Evolutionary conservation across 1,140 invertebrate genomes (phyloP).

Genomic region (Chymomyza costata): DNA sequence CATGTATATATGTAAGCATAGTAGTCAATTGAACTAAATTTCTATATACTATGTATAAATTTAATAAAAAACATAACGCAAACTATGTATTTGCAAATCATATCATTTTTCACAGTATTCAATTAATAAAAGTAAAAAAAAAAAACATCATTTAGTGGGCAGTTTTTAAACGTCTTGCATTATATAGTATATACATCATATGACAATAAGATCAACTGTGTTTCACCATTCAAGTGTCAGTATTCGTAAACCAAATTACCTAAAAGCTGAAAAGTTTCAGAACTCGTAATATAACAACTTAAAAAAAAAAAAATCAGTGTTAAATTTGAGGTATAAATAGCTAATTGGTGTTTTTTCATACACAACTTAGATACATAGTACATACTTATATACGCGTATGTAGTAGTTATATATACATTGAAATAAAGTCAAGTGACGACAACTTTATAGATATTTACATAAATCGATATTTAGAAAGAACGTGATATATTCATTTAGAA

Average conservation of each 20-base stretch:
- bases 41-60: constrained; percentile 30
- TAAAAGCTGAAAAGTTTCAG: constrained; percentile 22
- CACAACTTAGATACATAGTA: constrained; percentile 9
- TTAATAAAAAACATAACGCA: constrained; percentile 43
- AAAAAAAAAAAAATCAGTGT: neutral
- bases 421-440: constrained; percentile 41
- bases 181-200: constrained; percentile 49
- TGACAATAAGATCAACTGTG: constrained; percentile 75
- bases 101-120: constrained; percentile 51
- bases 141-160: constrained; percentile 37
- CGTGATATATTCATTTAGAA: constrained; percentile 71
- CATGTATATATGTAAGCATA: constrained; percentile 34
- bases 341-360: neutral
- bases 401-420: constrained; percentile 29
- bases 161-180: constrained; percentile 37
- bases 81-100: constrained; percentile 35
- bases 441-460: constrained; percentile 71
- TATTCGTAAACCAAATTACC: constrained; percentile 72
- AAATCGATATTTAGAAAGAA: constrained; percentile 68
- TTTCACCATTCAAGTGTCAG: constrained; percentile 71
- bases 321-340: neutral
- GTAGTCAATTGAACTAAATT: constrained; percentile 63
- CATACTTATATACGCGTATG: constrained; percentile 23
- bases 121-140: constrained; percentile 7
- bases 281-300: neutral